Base-by-base conservation (phyloP, 2,888 invertebrate genomes). In the Pandemis corylana region DNA sequence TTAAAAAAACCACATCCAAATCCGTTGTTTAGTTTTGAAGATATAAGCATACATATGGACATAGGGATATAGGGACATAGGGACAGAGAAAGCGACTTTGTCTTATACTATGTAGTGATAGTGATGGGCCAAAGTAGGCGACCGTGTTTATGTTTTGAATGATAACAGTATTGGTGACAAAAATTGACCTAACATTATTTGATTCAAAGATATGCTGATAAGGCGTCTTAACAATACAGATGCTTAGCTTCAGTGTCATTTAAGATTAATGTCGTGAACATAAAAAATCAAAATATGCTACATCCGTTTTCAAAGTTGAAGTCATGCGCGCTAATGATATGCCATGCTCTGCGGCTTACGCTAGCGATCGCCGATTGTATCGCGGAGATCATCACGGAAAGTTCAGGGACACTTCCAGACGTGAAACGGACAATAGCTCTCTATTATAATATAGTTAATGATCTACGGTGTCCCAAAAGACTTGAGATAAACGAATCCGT, bases 301-400 rank as follows among this genome's bases (percentile, higher is more conserved):
- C 59, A 59, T 59, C 59, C 59, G 59, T 59, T 59, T 56, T 56
- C 56, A 56, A 56, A 15, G 56, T 56, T 56, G 56, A 56, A 56
- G 56, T 56, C 56, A 56, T 51, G 28, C 44, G 46, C 64, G 15
- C 51, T 66, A 66, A 66, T 66, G 66, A 51, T 66, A 66, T 67
- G 67, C 67, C 51, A 67, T 67, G 67, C 36, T 51, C 41, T 41
- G 67, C 41, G 67, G 67, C 53, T 66, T 67, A 67, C 13, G 67
- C 6, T 53, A n/a, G 51, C 41, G 42, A 67, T 53, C 5, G 7
- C n/a, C n/a, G 67, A 67, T 67, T n/a, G 41, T 12, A 67, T 67
- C 67, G 53, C 46, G n/a, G 7, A 53, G 67, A 67, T 67, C 67
- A 67, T 15, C 66, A 66, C 66, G 66, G 41, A 67, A 53, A 67